Percentiles rank a stretch among this genome's conserved stretches.
phyloP scores from a whole-genome alignment of 2,888 invertebrate genomes.

The Mantis religiosa region DNA sequence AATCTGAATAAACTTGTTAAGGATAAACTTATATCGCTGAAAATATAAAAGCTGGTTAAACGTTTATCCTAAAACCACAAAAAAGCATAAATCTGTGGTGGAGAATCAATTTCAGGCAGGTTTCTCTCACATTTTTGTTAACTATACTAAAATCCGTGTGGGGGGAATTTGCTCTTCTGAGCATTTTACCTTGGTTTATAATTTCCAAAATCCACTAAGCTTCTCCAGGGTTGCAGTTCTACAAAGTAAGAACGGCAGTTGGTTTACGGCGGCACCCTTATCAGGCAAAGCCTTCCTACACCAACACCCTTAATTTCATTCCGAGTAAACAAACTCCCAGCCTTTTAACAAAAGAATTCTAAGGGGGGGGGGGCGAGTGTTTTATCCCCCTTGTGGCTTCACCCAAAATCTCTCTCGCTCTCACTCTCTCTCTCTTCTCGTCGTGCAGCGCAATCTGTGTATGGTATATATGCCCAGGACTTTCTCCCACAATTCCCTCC shows the following conservation, averaged over 20 bases:
- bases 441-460: not conserved
- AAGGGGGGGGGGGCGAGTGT: not conserved
- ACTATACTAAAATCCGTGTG: too few relatives aligned
- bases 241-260: not conserved
- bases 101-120: too few relatives aligned
- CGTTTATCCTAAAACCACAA: too few relatives aligned
- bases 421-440: not conserved
- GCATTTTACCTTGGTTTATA: not conserved
- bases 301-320: not conserved
- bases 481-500: slow-evolving; percentile 18
- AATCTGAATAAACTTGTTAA: too few relatives aligned
- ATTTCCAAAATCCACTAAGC: not conserved
- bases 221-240: not conserved
- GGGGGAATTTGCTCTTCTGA: not conserved
- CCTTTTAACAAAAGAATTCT: not conserved
- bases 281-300: not conserved
- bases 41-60: too few relatives aligned
- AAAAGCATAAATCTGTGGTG: too few relatives aligned
- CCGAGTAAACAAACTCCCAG: not conserved
- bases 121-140: too few relatives aligned
- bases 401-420: not conserved
- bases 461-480: not conserved
- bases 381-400: not conserved
- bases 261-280: not conserved
- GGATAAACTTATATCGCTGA: too few relatives aligned